A percentile compares a stretch with the other conserved stretches of the same genome.
These are phyloP conservation scores for Hoplodrina ambigua DNA, from an alignment of 2,888 invertebrate species.

Conservation along the genomic window DNA sequence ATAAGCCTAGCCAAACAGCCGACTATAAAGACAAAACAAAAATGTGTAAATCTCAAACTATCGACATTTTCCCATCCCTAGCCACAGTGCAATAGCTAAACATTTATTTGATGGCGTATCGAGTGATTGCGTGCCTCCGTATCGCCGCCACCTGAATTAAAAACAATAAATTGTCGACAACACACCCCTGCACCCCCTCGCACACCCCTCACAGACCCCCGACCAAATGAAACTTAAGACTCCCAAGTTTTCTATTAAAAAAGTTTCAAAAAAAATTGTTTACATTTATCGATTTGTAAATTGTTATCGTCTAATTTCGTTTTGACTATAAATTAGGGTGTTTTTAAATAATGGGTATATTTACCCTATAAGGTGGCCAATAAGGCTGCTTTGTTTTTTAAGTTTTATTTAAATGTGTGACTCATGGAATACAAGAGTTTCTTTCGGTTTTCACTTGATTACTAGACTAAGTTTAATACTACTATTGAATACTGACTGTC, in stretches of 20 bases:
- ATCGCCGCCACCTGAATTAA: slow-evolving; percentile 82
- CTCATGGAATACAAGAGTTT: neutral
- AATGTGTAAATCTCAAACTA: neutral
- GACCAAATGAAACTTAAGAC: slow-evolving; percentile 67
- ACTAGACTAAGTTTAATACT: neutral
- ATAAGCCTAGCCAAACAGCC: too few relatives aligned
- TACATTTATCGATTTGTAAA: slow-evolving; percentile 72
- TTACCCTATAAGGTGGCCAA: slow-evolving; percentile 30
- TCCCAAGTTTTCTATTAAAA: slow-evolving; percentile 80
- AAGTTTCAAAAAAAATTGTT: slow-evolving; percentile 76
- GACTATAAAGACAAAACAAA: neutral
- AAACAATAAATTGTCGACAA: slow-evolving; percentile 84
- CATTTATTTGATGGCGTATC: slow-evolving; percentile 81
- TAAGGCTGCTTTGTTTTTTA: slow-evolving; percentile 24
- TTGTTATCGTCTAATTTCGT: slow-evolving; percentile 57
- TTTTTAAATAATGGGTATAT: slow-evolving; percentile 41
- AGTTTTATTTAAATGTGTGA: slow-evolving; percentile 19
- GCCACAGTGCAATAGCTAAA: slow-evolving; percentile 75
- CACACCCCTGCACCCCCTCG: slow-evolving; percentile 26
- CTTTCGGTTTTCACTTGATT: neutral
- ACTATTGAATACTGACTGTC: neutral
- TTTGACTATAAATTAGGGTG: slow-evolving; percentile 59
- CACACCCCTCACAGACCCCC: slow-evolving; percentile 39
- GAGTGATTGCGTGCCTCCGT: slow-evolving; percentile 77
- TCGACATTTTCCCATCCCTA: slow-evolving; percentile 54